These are phyloP conservation scores for Bombylius discolor DNA, from an alignment of 2,888 invertebrate genomes.

Conservation along the genomic window DNA sequence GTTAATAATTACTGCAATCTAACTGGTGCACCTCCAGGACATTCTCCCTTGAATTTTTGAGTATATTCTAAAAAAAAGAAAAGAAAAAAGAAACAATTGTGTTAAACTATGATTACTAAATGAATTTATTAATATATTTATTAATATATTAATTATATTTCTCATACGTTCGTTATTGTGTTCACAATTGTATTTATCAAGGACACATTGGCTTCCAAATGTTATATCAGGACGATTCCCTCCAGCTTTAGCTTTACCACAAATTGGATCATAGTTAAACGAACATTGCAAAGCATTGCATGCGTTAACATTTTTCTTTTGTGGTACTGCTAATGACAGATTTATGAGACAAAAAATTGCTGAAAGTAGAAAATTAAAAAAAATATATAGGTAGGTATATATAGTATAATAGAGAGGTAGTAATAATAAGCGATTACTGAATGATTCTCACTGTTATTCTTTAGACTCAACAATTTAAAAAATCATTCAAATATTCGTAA, in stretches of 20 bases:
- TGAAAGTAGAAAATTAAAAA: too few species aligned
- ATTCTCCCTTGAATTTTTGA: conserved; percentile 28
- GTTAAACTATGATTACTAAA: neutral
- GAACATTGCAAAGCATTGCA: conserved; percentile 17
- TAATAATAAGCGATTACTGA: too few species aligned
- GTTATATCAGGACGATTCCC: conserved; percentile 18
- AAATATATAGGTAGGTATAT: too few species aligned
- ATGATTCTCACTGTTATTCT: too few species aligned
- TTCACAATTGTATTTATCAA: conserved; percentile 32
- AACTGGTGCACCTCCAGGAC: conserved; percentile 30
- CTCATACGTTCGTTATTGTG: conserved; percentile 29
- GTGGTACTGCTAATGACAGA: neutral
- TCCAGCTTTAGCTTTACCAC: conserved; percentile 1
- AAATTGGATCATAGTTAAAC: conserved; percentile 23
- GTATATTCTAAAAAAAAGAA: conserved; percentile 21
- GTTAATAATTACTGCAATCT: conserved; percentile 25
- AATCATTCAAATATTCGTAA: too few species aligned
- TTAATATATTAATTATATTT: neutral
- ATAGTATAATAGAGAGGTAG: too few species aligned
- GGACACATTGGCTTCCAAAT: conserved; percentile 30
- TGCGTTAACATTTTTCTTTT: neutral
- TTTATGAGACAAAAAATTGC: too few species aligned
- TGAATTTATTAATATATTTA: neutral
- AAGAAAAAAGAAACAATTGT: neutral
- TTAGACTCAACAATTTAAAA: too few species aligned